These are phyloP conservation scores for Poeciliopsis paucimaculata DNA, from an alignment of 2,797 vertebrate species.

Conservation along the genomic window DNA sequence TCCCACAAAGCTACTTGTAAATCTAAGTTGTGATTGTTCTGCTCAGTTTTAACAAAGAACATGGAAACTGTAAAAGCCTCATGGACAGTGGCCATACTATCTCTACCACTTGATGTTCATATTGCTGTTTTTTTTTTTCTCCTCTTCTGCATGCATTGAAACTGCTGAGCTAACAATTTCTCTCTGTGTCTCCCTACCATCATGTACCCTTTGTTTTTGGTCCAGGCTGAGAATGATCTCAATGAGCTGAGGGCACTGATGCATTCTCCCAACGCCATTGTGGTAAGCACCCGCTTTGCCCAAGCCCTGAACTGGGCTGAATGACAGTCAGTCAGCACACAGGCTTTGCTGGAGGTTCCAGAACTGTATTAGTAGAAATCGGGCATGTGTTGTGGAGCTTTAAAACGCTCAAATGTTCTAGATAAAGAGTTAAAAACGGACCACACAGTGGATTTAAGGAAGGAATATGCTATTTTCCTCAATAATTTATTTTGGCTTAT, in stretches of 20 bases:
- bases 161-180: conserved; percentile 81
- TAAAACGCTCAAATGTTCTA: conserved; percentile 38
- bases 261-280: conserved; percentile 99
- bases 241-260: conserved; percentile 99
- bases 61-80: background rate
- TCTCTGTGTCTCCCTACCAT: conserved; percentile 66
- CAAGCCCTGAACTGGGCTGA: conserved; percentile 52
- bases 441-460: conserved; percentile 4
- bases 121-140: conserved; percentile 12
- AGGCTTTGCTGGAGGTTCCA: conserved; percentile 60
- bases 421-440: background rate
- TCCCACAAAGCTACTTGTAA: background rate
- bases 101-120: conserved; percentile 24
- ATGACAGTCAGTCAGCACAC: conserved; percentile 42
- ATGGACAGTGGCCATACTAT: conserved; percentile 8
- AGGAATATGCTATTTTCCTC: background rate
- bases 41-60: background rate
- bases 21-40: background rate
- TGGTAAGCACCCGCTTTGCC: conserved; percentile 89
- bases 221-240: conserved; percentile 99
- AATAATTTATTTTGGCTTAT: background rate
- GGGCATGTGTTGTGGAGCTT: conserved; percentile 32
- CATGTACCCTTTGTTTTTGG: conserved; percentile 71
- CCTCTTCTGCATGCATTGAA: conserved; percentile 46
- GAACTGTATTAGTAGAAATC: conserved; percentile 44